Evolutionary conservation across 1,140 invertebrate genomes (phyloP).

Genomic region (Dreissena rostriformis): DNA sequence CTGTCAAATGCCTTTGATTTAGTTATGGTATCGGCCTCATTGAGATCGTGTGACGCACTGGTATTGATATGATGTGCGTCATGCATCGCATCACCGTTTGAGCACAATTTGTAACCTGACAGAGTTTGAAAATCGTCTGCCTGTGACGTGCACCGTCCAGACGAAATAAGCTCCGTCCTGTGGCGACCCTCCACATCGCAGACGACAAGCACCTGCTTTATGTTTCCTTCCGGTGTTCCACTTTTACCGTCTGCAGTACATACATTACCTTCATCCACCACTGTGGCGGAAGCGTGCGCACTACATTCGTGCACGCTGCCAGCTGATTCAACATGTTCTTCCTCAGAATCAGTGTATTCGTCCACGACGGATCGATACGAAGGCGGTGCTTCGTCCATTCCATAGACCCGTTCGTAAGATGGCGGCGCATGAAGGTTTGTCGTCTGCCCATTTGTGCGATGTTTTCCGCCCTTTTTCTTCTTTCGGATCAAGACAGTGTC

Average conservation of each 20-base stretch:
- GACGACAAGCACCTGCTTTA: conserved; percentile 4
- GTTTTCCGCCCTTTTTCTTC: conserved; percentile 22
- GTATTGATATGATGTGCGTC: neutral
- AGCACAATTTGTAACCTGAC: conserved; percentile 28
- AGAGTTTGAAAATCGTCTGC: conserved; percentile 21
- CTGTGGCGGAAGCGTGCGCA: neutral
- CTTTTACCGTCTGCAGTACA: neutral
- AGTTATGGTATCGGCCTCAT: neutral
- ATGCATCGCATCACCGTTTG: neutral
- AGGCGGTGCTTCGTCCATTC: conserved; percentile 45
- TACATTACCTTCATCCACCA: neutral
- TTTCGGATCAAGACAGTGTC: conserved; percentile 40
- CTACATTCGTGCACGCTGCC: conserved; percentile 1
- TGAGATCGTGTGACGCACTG: neutral
- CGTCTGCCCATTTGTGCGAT: neutral
- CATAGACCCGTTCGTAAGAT: conserved; percentile 49
- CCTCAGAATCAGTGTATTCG: conserved; percentile 6
- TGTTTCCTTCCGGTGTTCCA: neutral
- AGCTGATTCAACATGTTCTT: neutral
- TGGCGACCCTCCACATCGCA: conserved; percentile 40
- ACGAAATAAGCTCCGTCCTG: neutral
- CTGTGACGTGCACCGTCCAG: neutral
- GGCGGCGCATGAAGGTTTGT: conserved; percentile 49
- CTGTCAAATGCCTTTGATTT: conserved; percentile 38
- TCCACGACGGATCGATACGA: conserved; percentile 31